Base-by-base conservation (phyloP, 2,888 invertebrate genomes). In the Caprella mutica region DNA sequence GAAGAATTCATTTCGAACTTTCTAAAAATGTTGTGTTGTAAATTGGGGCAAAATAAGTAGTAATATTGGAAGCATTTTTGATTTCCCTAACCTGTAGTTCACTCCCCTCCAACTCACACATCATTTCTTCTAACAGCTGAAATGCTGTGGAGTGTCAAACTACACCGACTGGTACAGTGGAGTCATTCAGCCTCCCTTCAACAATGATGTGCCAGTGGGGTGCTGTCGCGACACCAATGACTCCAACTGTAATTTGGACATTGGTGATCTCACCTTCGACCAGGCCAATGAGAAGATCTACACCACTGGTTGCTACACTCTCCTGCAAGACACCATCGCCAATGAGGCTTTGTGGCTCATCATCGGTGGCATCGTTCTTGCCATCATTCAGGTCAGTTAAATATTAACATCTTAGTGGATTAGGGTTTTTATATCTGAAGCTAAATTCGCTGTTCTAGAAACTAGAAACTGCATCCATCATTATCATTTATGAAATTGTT, bases 61-160 rank as follows among this genome's bases (percentile, higher is more conserved):
- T n/a, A n/a, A n/a, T n/a, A n/a, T n/a, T n/a, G n/a, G n/a, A n/a
- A n/a, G n/a, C n/a, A n/a, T n/a, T n/a, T n/a, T n/a, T n/a, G n/a
- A n/a, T 12, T 24, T 8, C 3, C 27, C 24, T 21, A 3, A 8
- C 26, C 9, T 24, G 17, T 29, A 1, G 1, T 27, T 17, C 17
- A 35, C 38, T 30, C 14, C 24, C 1, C 1, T 44, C 19, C 14
- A 5, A 12, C 26, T 24, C 17, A 14, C 23, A n/a, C 24, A n/a
- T 3, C 23, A 19, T 21, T 9, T 38, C 5, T 48, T 17, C n/a
- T 29, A 38, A 17, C 56, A 62, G 62, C 54, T 62, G 9, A 8
- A 62, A 3, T 62, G 62, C 26, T 63, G 63, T 39, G 63, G 63
- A 14, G 59, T 63, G 8, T 27, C 24, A 2, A 43, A 52, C 27